Evolutionary conservation across 2,797 vertebrate genomes (phyloP).

Genomic region (Menidia menidia): DNA sequence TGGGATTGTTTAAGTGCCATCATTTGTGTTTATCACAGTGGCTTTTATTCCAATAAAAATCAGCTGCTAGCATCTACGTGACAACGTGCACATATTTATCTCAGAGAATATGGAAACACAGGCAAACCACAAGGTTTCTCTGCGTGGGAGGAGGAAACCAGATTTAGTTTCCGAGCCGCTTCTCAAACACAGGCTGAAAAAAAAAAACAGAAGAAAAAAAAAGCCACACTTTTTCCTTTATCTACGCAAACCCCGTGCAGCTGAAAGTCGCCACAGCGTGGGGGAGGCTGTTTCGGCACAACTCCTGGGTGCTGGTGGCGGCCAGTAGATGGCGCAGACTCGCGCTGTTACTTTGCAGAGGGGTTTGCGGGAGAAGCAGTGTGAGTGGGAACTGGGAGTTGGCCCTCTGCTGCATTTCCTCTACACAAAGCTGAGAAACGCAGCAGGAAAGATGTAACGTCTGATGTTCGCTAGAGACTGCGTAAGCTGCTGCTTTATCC

Average conservation of each 20-base stretch:
- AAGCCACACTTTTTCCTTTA: slow-evolving; percentile 20
- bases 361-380: slow-evolving; percentile 33
- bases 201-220: slow-evolving; percentile 21
- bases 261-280: slow-evolving; percentile 42
- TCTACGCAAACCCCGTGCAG: slow-evolving; percentile 59
- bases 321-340: slow-evolving; percentile 73
- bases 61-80: not conserved
- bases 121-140: slow-evolving; percentile 56
- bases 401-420: slow-evolving; percentile 24
- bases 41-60: not conserved
- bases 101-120: slow-evolving; percentile 64
- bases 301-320: not conserved
- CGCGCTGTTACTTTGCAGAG: slow-evolving; percentile 2
- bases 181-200: slow-evolving; percentile 33
- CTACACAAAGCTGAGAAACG: slow-evolving; percentile 16
- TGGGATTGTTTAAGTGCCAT: not conserved
- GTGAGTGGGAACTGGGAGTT: not conserved
- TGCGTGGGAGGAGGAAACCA: slow-evolving; percentile 65
- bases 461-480: slow-evolving; percentile 4
- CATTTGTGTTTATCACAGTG: not conserved
- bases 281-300: slow-evolving; percentile 12
- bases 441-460: slow-evolving; percentile 29
- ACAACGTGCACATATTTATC: slow-evolving; percentile 27
- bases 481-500: not conserved
- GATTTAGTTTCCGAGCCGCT: slow-evolving; percentile 59